Conservation (phyloP, 2,797 vertebrate species). For the Spinus pinus region DNA sequence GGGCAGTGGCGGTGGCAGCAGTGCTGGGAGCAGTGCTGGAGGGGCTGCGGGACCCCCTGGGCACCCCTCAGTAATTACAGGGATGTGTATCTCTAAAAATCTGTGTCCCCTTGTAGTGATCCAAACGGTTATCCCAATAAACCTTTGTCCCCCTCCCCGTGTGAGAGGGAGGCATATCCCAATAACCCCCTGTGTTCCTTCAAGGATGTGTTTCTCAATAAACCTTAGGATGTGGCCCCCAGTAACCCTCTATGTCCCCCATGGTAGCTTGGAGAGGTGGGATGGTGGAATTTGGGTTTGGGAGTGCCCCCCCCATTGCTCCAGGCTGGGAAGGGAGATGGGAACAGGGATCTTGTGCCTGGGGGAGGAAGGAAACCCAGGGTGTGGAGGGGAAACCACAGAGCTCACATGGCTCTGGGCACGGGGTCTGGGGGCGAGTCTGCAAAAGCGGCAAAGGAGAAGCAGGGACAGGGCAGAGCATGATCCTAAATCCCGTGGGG, state of each 20-base stretch:
- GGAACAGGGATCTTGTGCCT: not conserved
- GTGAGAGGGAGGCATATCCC: not conserved
- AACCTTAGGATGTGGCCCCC: accelerated
- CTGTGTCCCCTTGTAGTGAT: accelerated
- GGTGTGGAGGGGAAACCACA: not conserved
- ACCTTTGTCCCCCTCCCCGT: accelerated
- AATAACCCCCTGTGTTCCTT: not conserved
- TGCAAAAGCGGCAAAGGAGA: not conserved
- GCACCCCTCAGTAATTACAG: not conserved
- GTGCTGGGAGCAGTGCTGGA: slow-evolving; percentile 81
- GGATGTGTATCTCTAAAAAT: not conserved
- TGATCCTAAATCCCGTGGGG: not conserved
- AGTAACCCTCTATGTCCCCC: not conserved
- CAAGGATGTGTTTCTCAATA: not conserved
- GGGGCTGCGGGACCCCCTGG: slow-evolving; percentile 46
- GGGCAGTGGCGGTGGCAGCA: slow-evolving; percentile 83
- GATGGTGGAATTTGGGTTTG: accelerated
- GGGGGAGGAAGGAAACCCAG: not conserved
- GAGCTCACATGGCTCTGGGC: not conserved
- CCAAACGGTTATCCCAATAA: not conserved
- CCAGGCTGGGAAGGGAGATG: not conserved
- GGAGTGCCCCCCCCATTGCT: accelerated
- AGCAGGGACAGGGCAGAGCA: accelerated
- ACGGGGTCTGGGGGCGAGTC: not conserved
- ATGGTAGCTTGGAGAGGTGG: not conserved